Evolutionary conservation across 1,140 invertebrate genomes (phyloP).

Genomic region (Pararge aegeria): DNA sequence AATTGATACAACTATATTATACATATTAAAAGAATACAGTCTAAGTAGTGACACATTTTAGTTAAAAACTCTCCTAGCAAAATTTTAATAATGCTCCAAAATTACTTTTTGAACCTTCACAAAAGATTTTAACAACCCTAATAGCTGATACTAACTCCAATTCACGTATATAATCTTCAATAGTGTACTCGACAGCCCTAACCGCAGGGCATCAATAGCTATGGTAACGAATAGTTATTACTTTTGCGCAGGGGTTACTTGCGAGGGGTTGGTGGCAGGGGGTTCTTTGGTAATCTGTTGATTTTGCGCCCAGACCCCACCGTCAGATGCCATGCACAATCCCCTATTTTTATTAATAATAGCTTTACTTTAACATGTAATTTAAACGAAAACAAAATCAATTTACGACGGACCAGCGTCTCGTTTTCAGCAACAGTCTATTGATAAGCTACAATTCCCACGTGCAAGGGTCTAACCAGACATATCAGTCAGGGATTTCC

Average conservation of each 20-base stretch:
- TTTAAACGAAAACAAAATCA: slow-evolving; percentile 62
- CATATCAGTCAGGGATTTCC: too few species aligned
- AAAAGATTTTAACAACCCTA: slow-evolving; percentile 25
- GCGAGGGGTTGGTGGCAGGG: slow-evolving; percentile 42
- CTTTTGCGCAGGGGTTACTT: slow-evolving; percentile 50
- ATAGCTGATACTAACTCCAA: slow-evolving; percentile 27
- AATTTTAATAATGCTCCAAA: slow-evolving; percentile 8
- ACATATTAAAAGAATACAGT: too few species aligned
- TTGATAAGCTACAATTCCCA: slow-evolving; percentile 30
- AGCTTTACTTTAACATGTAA: slow-evolving; percentile 59
- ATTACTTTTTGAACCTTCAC: slow-evolving; percentile 8
- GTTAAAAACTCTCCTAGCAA: too few species aligned
- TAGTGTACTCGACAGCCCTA: slow-evolving; percentile 60
- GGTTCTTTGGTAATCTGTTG: slow-evolving; percentile 72
- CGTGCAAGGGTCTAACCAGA: slow-evolving; percentile 20
- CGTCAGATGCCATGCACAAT: slow-evolving; percentile 40
- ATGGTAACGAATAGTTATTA: slow-evolving; percentile 69
- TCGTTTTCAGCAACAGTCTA: background rate
- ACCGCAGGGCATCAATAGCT: slow-evolving; percentile 64
- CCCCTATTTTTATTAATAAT: slow-evolving; percentile 65
- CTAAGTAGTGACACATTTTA: too few species aligned
- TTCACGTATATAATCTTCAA: slow-evolving; percentile 37
- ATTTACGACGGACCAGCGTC: slow-evolving; percentile 46
- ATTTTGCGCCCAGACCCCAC: slow-evolving; percentile 69
- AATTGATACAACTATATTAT: too few species aligned